These are phyloP conservation scores for Bubo blakistoni DNA, from an alignment of 2,113 vertebrate species.

Conservation along the genomic window DNA sequence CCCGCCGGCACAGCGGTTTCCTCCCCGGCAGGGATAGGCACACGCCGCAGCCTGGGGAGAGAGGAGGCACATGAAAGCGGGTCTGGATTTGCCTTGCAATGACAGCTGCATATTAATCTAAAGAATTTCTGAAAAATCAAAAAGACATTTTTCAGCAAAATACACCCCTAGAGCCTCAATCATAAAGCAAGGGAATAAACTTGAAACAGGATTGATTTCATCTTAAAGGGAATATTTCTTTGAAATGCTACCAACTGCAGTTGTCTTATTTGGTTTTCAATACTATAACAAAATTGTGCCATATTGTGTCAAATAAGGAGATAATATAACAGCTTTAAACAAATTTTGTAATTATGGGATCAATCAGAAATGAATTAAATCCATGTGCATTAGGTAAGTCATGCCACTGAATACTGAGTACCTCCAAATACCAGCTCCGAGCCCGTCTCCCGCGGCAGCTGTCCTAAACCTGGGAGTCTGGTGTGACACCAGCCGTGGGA, in stretches of 20 bases:
- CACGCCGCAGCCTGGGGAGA: slow-evolving; percentile 84
- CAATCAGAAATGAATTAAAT: slow-evolving; percentile 74
- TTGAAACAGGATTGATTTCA: slow-evolving; percentile 98
- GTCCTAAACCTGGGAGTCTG: not conserved
- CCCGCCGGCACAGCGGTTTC: not conserved
- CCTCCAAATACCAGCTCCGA: slow-evolving; percentile 9
- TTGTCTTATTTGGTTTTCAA: slow-evolving; percentile 86
- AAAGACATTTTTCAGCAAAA: slow-evolving; percentile 87
- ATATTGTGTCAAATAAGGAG: slow-evolving; percentile 95
- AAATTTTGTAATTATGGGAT: slow-evolving; percentile 89
- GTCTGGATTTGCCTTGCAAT: slow-evolving; percentile 90
- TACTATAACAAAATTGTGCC: slow-evolving; percentile 91
- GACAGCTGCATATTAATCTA: slow-evolving; percentile 99
- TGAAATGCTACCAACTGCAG: slow-evolving; percentile 91
- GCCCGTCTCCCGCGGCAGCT: not conserved
- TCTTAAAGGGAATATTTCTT: slow-evolving; percentile 93
- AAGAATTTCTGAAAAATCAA: slow-evolving; percentile 98
- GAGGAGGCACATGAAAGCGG: slow-evolving; percentile 88
- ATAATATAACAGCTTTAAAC: slow-evolving; percentile 90
- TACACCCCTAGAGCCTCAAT: slow-evolving; percentile 89
- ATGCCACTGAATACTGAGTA: slow-evolving; percentile 67
- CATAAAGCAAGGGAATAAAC: slow-evolving; percentile 84
- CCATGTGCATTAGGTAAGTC: slow-evolving; percentile 51
- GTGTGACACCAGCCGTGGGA: not conserved
- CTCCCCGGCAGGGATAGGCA: slow-evolving; percentile 66